Conservation (phyloP, 2,797 vertebrate genomes). For the Phataginus tetradactyla region DNA sequence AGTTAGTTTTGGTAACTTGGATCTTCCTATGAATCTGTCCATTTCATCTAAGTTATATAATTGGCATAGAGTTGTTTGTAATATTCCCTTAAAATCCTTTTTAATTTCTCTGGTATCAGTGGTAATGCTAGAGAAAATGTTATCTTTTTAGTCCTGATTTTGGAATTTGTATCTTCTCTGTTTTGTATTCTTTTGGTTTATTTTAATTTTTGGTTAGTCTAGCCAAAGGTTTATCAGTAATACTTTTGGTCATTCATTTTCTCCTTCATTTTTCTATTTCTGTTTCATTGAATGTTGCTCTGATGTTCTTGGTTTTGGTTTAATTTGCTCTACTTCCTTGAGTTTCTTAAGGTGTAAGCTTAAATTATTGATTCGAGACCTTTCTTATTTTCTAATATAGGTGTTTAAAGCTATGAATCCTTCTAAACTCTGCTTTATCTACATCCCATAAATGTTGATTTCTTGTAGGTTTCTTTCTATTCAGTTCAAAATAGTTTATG, state of each 20-base stretch:
- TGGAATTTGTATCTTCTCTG: not conserved
- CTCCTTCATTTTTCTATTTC: not conserved
- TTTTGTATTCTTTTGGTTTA: not conserved
- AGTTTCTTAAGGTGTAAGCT: conserved; percentile 14
- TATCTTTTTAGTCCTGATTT: conserved; percentile 51
- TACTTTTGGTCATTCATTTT: conserved; percentile 26
- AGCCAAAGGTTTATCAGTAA: conserved; percentile 14
- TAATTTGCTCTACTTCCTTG: not conserved
- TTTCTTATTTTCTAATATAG: not conserved
- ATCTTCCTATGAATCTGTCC: not conserved
- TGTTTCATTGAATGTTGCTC: conserved; percentile 3
- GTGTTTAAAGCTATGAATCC: not conserved
- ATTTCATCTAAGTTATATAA: conserved; percentile 20
- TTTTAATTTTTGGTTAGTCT: not conserved
- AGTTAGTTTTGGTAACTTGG: conserved; percentile 38
- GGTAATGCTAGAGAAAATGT: not conserved
- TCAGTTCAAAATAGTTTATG: conserved; percentile 14
- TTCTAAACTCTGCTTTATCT: not conserved
- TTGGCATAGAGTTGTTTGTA: conserved; percentile 16
- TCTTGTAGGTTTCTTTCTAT: not conserved
- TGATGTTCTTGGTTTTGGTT: not conserved
- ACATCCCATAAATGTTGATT: not conserved
- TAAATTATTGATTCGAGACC: not conserved
- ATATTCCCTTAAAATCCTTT: not conserved
- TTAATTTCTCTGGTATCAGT: not conserved